A percentile compares a stretch with the other conserved stretches of the same genome.
Evolutionary conservation across 2,797 vertebrate species (phyloP).

Genomic region (Phoxinus dragarum): DNA sequence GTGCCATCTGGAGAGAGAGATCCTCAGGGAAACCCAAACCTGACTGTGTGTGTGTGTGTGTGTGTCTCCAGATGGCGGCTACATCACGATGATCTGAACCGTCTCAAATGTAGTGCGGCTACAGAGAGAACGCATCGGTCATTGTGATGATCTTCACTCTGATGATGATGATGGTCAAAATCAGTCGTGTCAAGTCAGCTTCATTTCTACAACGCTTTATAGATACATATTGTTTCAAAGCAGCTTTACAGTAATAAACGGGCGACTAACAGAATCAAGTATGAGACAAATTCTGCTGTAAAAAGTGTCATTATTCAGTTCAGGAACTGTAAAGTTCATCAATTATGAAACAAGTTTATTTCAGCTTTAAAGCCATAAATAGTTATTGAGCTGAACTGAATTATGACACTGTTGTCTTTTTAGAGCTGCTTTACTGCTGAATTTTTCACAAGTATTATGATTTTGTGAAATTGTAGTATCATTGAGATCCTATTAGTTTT

Average conservation of each 20-base stretch:
- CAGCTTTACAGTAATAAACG: not conserved
- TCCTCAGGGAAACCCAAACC: conserved; percentile 42
- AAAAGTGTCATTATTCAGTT: too few species aligned
- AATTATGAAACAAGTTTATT: too few species aligned
- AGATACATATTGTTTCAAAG: not conserved
- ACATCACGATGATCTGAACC: not conserved
- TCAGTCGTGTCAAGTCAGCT: too few species aligned
- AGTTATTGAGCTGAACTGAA: not conserved
- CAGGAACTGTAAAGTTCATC: not conserved
- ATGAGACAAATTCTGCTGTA: not conserved
- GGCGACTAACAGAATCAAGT: not conserved
- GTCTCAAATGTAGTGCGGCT: not conserved
- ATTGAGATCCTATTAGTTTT: too few species aligned
- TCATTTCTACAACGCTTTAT: not conserved
- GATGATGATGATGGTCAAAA: not conserved
- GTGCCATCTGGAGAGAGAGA: conserved; percentile 52
- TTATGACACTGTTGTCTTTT: too few species aligned
- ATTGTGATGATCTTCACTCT: not conserved
- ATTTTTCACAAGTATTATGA: too few species aligned
- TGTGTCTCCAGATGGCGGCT: not conserved
- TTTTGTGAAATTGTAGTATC: too few species aligned
- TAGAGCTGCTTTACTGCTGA: too few species aligned
- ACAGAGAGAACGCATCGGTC: not conserved
- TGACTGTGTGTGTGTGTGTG: not conserved
- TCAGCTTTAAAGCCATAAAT: too few species aligned